phyloP scores from a whole-genome alignment of 2,888 invertebrate species.

The Neoascia interrupta region DNA sequence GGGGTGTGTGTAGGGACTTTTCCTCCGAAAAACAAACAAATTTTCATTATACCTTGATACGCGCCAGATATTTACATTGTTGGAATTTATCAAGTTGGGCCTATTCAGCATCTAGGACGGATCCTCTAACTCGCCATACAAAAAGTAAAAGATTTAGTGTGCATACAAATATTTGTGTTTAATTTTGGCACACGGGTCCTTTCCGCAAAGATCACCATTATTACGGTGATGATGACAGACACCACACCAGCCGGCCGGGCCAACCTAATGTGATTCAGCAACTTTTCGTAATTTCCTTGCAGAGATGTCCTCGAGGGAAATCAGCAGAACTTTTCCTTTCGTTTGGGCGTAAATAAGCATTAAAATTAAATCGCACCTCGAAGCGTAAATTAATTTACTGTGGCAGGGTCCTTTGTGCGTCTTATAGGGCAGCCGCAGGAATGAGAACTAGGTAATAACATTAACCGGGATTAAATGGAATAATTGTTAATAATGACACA shows the following conservation, averaged over 20 bases:
- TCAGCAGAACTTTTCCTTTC: constrained; percentile 50
- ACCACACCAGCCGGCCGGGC: not conserved
- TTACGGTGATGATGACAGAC: constrained; percentile 47
- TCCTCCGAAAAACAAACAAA: constrained; percentile 48
- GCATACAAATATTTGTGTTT: constrained; percentile 58
- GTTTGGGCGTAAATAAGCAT: constrained; percentile 51
- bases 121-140: constrained; percentile 8
- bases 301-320: constrained; percentile 49
- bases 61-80: constrained; percentile 51
- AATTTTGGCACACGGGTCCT: constrained; percentile 41
- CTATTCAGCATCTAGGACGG: constrained; percentile 24
- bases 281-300: constrained; percentile 39
- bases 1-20: constrained; percentile 2
- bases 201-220: constrained; percentile 23
- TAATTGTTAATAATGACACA: constrained; percentile 67
- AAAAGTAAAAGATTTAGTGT: constrained; percentile 1
- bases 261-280: constrained; percentile 58
- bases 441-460: constrained; percentile 47
- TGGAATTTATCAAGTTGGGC: constrained; percentile 39
- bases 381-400: constrained; percentile 50
- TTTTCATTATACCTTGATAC: constrained; percentile 42
- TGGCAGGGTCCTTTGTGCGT: constrained; percentile 12
- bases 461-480: constrained; percentile 56
- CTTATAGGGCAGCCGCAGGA: constrained; percentile 23
- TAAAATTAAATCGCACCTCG: constrained; percentile 34